A percentile compares a stretch with the other conserved stretches of the same genome.
phyloP scores from a whole-genome alignment of 2,888 invertebrate genomes.

The Eristalis tenax region DNA sequence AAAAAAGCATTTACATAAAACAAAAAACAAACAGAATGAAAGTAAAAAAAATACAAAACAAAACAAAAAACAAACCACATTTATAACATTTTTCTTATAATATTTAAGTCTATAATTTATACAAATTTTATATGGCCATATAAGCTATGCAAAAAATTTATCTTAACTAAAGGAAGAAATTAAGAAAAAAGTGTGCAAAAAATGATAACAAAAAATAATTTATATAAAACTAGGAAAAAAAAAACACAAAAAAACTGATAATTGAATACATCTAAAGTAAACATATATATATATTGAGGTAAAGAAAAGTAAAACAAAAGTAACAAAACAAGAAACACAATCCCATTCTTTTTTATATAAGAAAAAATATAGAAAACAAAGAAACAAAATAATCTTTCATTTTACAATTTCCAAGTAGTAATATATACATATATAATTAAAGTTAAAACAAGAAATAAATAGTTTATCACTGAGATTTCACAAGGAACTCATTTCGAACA shows the following conservation, averaged over 20 bases:
- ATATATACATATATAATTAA: slow-evolving; percentile 44
- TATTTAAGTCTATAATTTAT: slow-evolving; percentile 81
- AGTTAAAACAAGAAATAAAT: slow-evolving; percentile 43
- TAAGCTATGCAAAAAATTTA: slow-evolving; percentile 78
- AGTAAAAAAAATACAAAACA: slow-evolving; percentile 72
- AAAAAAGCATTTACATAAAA: slow-evolving; percentile 72
- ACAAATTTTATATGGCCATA: slow-evolving; percentile 80
- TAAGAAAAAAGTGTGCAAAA: slow-evolving; percentile 74
- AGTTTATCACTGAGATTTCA: slow-evolving; percentile 59
- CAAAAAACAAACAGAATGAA: slow-evolving; percentile 82
- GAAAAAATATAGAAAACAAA: slow-evolving; percentile 49
- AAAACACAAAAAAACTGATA: slow-evolving; percentile 65
- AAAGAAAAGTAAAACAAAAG: slow-evolving; percentile 22
- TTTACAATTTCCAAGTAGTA: slow-evolving; percentile 70
- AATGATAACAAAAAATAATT: slow-evolving; percentile 73
- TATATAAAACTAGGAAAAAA: slow-evolving; percentile 69
- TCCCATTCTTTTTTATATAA: slow-evolving; percentile 72
- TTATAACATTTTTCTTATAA: slow-evolving; percentile 80
- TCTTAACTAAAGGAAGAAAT: slow-evolving; percentile 74
- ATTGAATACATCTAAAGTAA: slow-evolving; percentile 66
- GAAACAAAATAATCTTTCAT: slow-evolving; percentile 69
- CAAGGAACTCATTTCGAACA: slow-evolving; percentile 50
- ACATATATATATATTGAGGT: slow-evolving; percentile 48
- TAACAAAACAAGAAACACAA: slow-evolving; percentile 59
- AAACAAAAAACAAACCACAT: slow-evolving; percentile 75